A percentile compares a stretch with the other conserved stretches of the same genome.
Conservation (phyloP, 2,797 vertebrate genomes). For the Neoniphon sammara region DNA sequence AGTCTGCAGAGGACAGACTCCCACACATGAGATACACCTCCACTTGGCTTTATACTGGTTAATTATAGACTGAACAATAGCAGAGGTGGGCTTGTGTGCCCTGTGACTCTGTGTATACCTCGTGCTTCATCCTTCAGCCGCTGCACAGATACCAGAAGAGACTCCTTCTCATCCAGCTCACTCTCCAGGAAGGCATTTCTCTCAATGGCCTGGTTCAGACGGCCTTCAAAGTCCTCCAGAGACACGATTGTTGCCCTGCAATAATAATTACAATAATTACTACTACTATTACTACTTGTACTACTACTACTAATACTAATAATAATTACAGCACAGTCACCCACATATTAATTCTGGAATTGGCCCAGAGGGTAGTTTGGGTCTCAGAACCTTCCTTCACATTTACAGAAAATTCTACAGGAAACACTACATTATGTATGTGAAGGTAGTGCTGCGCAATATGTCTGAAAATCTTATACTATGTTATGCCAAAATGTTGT, state of each 20-base stretch:
- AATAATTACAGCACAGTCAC: not conserved
- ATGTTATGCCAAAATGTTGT: no score
- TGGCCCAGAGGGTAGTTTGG: no score
- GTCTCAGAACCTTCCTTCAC: no score
- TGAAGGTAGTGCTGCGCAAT: no score
- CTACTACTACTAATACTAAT: no score
- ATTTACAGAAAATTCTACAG: no score
- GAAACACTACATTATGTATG: no score
- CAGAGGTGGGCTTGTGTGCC: not conserved
- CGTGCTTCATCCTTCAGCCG: conserved; percentile 97
- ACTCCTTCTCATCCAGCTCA: conserved; percentile 98
- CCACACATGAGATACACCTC: conserved; percentile 11
- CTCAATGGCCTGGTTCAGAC: conserved; percentile 98
- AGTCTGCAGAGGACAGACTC: conserved; percentile 80
- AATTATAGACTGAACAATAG: not conserved
- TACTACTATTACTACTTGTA: no score
- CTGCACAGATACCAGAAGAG: conserved; percentile 95
- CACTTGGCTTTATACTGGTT: not conserved
- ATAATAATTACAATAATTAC: conserved; percentile 40
- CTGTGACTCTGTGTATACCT: conserved; percentile 80
- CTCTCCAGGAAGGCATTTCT: conserved; percentile 98
- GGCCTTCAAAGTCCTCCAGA: conserved; percentile 97
- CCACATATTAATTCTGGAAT: no score
- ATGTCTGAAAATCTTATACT: no score
- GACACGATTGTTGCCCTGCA: conserved; percentile 97